A percentile compares a stretch with the other conserved stretches of the same genome.
Conservation (phyloP, 2,888 invertebrate genomes). For the Nephrotoma flavescens region DNA sequence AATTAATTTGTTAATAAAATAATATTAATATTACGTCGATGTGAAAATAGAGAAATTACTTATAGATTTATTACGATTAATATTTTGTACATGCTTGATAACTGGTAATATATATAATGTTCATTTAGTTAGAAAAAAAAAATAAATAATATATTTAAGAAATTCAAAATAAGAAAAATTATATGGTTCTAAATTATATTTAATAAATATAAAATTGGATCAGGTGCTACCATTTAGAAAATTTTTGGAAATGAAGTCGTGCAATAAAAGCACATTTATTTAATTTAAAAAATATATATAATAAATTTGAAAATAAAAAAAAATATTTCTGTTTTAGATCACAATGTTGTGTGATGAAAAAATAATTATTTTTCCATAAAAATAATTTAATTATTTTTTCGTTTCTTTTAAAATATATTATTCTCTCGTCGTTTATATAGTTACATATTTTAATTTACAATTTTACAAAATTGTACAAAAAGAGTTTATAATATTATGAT, state of each 20-base stretch:
- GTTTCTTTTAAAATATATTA: neutral
- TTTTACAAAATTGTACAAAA: neutral
- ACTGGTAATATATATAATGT: neutral
- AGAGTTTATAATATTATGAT: neutral
- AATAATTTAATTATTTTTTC: neutral
- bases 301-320: neutral
- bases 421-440: neutral
- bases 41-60: neutral
- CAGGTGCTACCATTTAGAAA: slow-evolving; percentile 2
- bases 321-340: neutral
- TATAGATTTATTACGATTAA: neutral
- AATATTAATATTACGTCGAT: neutral
- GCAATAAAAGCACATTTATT: slow-evolving; percentile 5
- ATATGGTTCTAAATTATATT: neutral
- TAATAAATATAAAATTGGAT: neutral
- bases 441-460: neutral
- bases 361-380: neutral
- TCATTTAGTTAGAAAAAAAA: neutral
- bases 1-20: neutral
- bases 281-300: neutral
- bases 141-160: neutral
- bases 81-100: neutral
- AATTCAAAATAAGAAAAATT: neutral
- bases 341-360: neutral
- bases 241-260: neutral